A percentile compares a stretch with the other conserved stretches of the same genome.
These are phyloP conservation scores for Phasia obesa DNA, from an alignment of 2,888 invertebrate genomes.

Conservation along the genomic window DNA sequence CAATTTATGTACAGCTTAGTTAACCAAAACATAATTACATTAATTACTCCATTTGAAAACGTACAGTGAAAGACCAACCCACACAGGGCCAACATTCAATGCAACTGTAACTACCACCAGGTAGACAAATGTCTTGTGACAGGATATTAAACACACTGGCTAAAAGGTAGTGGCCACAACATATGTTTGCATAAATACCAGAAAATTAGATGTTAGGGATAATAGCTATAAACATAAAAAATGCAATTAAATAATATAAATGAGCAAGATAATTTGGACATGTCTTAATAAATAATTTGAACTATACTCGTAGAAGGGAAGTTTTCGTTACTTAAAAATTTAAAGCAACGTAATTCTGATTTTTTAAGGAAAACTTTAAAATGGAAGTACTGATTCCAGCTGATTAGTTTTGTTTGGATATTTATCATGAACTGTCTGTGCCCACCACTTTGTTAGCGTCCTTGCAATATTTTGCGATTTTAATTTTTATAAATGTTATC, in stretches of 20 bases:
- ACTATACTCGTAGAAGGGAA: too few species aligned
- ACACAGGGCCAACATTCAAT: not conserved
- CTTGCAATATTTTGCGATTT: too few species aligned
- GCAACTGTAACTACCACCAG: not conserved
- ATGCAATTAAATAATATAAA: not conserved
- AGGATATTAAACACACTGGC: slow-evolving; percentile 6
- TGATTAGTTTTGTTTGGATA: too few species aligned
- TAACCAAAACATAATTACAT: slow-evolving; percentile 55
- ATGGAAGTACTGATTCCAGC: too few species aligned
- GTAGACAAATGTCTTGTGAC: slow-evolving; percentile 20
- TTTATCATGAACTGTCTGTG: too few species aligned
- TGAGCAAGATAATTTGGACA: not conserved
- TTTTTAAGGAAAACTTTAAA: too few species aligned
- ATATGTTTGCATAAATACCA: slow-evolving; percentile 48
- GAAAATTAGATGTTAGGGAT: slow-evolving; percentile 62
- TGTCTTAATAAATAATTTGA: too few species aligned
- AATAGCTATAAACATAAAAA: slow-evolving; percentile 4
- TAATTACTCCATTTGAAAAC: slow-evolving; percentile 50
- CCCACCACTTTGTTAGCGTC: too few species aligned
- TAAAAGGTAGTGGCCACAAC: slow-evolving; percentile 6
- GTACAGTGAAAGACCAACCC: slow-evolving; percentile 6
- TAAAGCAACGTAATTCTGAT: too few species aligned
- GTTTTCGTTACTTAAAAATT: too few species aligned
- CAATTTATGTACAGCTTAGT: slow-evolving; percentile 43
- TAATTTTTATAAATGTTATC: too few species aligned